A percentile compares a stretch with the other conserved stretches of the same genome.
phyloP scores from a whole-genome alignment of 2,888 invertebrate species.

The Brenthis hecate region DNA sequence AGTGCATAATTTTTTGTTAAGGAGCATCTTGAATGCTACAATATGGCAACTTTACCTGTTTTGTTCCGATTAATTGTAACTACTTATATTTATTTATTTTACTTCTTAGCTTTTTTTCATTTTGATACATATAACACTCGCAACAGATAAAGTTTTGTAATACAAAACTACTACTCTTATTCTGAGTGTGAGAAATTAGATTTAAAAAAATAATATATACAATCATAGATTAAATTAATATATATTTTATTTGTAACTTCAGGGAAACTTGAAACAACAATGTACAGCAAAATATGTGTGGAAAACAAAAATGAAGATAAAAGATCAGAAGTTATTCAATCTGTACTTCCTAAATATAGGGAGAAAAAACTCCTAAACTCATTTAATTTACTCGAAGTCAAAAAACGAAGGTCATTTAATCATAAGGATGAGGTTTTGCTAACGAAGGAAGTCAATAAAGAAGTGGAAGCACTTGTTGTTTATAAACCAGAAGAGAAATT shows the following conservation, averaged over 20 bases:
- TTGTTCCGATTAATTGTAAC: not conserved
- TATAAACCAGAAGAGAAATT: constrained; percentile 60
- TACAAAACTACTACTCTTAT: too few relatives aligned
- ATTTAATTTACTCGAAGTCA: constrained; percentile 39
- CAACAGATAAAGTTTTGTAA: too few relatives aligned
- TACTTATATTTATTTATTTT: too few relatives aligned
- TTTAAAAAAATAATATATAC: too few relatives aligned
- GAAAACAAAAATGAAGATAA: constrained; percentile 55
- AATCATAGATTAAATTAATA: not conserved
- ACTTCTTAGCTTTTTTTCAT: too few relatives aligned
- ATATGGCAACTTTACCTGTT: too few relatives aligned
- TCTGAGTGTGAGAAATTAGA: too few relatives aligned
- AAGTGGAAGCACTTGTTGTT: constrained; percentile 59
- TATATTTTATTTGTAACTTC: constrained; percentile 21
- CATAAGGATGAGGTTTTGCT: constrained; percentile 54
- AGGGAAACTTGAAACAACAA: constrained; percentile 58
- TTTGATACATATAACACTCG: too few relatives aligned
- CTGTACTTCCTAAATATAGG: constrained; percentile 64
- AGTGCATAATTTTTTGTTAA: too few relatives aligned
- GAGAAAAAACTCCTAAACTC: constrained; percentile 57
- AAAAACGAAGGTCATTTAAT: constrained; percentile 40
- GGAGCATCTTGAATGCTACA: too few relatives aligned
- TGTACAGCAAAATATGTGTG: constrained; percentile 62
- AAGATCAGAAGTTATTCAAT: constrained; percentile 64
- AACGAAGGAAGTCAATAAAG: constrained; percentile 57